These are phyloP conservation scores for Galagoides demidoff DNA, from an alignment of 2,797 vertebrate genomes.

Conservation along the genomic window DNA sequence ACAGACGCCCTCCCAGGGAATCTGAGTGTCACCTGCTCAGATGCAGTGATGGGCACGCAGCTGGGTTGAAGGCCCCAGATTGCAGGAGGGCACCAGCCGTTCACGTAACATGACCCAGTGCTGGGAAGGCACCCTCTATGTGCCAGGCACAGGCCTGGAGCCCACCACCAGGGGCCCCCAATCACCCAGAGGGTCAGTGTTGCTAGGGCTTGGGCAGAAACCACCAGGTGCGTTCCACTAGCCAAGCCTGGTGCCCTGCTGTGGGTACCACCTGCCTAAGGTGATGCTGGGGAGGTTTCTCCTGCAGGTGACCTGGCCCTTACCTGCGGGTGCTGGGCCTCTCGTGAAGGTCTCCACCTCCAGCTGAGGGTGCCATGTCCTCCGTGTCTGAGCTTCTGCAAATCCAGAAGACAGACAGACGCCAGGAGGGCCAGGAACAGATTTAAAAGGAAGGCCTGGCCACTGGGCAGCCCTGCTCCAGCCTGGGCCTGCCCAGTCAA, in stretches of 20 bases:
- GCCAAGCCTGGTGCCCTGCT: not conserved
- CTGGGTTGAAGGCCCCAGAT: not conserved
- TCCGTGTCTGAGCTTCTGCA: no score
- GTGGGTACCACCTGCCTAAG: not conserved
- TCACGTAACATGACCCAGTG: rapidly evolving
- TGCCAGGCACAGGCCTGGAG: rapidly evolving
- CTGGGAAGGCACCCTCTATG: not conserved
- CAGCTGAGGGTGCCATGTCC: rapidly evolving
- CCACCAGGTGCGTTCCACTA: not conserved
- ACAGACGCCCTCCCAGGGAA: not conserved
- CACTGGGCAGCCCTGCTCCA: not conserved
- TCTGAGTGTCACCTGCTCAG: not conserved
- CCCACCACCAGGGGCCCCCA: not conserved
- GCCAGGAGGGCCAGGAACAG: not conserved
- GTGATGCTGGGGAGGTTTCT: rapidly evolving
- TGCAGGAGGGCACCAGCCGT: not conserved
- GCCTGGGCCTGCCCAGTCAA: no score
- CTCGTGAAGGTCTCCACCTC: not conserved
- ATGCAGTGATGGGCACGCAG: rapidly evolving
- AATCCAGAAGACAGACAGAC: no score
- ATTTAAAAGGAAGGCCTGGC: not conserved
- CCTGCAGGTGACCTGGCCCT: not conserved
- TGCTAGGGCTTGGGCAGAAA: not conserved
- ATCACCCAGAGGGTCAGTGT: not conserved
- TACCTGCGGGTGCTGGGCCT: not conserved